A percentile compares a stretch with the other conserved stretches of the same genome.
Conservation (phyloP, 2,888 invertebrate species). For the Hololepta plana region DNA sequence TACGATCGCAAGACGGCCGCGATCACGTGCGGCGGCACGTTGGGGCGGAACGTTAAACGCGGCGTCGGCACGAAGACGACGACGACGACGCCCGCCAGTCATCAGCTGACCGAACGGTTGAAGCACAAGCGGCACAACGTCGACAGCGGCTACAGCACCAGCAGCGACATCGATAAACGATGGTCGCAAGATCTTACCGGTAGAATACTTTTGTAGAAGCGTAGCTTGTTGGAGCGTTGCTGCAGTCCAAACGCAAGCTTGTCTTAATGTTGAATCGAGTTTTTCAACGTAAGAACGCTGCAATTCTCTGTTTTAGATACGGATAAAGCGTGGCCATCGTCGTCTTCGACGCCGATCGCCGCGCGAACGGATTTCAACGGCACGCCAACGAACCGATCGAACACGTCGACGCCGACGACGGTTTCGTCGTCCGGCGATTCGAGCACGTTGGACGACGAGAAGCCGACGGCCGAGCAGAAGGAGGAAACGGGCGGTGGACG, state of each 20-base stretch:
- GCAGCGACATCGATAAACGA: slow-evolving; percentile 63
- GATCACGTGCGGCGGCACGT: slow-evolving; percentile 25
- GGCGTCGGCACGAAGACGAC: slow-evolving; percentile 28
- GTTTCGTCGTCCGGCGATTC: slow-evolving; percentile 35
- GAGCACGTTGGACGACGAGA: slow-evolving; percentile 19
- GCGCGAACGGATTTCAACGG: slow-evolving; percentile 19
- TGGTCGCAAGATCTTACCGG: slow-evolving; percentile 64
- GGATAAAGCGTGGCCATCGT: too few species aligned
- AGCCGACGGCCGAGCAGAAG: slow-evolving; percentile 14
- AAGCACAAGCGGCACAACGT: slow-evolving; percentile 54
- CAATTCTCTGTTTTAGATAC: too few species aligned
- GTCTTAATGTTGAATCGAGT: too few species aligned
- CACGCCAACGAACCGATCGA: slow-evolving; percentile 19
- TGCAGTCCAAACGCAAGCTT: too few species aligned
- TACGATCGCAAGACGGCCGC: slow-evolving; percentile 34
- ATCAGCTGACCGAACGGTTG: slow-evolving; percentile 23
- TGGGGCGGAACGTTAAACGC: slow-evolving; percentile 32
- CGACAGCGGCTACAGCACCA: slow-evolving; percentile 80
- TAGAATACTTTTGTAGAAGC: too few species aligned
- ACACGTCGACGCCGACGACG: slow-evolving; percentile 37
- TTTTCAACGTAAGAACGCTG: too few species aligned
- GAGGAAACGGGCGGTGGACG: too few species aligned
- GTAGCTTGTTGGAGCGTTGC: too few species aligned
- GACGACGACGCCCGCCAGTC: slow-evolving; percentile 19
- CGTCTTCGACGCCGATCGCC: slow-evolving; percentile 20